Evolutionary conservation across 2,888 invertebrate species (phyloP).

Genomic region (Ganaspis brasiliensis): DNA sequence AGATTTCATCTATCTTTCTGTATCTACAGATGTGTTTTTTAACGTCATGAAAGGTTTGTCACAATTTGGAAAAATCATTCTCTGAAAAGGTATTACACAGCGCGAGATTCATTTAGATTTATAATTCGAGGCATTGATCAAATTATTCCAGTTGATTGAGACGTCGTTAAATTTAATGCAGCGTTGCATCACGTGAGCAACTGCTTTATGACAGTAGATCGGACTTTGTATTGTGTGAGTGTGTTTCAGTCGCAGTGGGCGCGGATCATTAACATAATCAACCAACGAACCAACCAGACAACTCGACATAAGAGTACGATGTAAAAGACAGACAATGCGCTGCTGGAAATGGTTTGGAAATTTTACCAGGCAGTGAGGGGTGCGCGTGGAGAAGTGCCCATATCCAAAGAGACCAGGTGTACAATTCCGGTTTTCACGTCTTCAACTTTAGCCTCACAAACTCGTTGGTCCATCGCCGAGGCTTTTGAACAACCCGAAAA

Average conservation of each 20-base stretch:
- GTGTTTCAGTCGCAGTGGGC: slow-evolving; percentile 49
- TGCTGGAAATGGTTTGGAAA: slow-evolving; percentile 59
- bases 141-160: slow-evolving; percentile 54
- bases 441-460: slow-evolving; percentile 11
- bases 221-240: slow-evolving; percentile 69
- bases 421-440: slow-evolving; percentile 49
- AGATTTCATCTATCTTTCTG: too few species aligned
- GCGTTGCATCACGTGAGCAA: slow-evolving; percentile 71
- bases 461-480: slow-evolving; percentile 14
- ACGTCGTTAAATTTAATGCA: slow-evolving; percentile 65
- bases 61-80: too few species aligned
- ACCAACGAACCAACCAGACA: slow-evolving; percentile 62
- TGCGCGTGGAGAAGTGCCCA: slow-evolving; percentile 3
- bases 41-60: too few species aligned
- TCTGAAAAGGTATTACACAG: too few species aligned
- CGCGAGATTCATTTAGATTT: too few species aligned
- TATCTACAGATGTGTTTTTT: too few species aligned
- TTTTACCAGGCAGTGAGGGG: slow-evolving; percentile 44
- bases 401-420: slow-evolving; percentile 58
- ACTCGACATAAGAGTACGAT: slow-evolving; percentile 48
- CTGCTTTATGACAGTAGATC: slow-evolving; percentile 75
- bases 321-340: slow-evolving; percentile 56
- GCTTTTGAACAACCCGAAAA: neutral
- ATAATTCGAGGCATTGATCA: slow-evolving; percentile 31
- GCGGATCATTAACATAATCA: slow-evolving; percentile 75